Conservation (phyloP, 2,113 vertebrate genomes). For the Polypterus senegalus region DNA sequence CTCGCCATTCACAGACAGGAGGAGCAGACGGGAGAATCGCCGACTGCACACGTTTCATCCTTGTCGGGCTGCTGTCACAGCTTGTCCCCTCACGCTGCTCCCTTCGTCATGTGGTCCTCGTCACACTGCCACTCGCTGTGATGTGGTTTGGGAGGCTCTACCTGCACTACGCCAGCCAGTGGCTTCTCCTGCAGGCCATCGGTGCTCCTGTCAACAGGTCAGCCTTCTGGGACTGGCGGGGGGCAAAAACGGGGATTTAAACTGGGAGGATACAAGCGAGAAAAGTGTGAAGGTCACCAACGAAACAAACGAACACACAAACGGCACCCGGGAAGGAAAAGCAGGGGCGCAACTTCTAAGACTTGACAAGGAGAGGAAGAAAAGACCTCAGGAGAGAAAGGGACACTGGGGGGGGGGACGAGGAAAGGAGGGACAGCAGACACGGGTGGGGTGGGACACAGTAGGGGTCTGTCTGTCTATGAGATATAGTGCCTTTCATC, state of each 20-base stretch:
- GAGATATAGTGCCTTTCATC: no score
- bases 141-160: conserved; percentile 84
- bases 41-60: conserved; percentile 37
- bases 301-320: no score
- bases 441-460: no score
- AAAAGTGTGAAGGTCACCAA: background rate
- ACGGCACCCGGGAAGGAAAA: no score
- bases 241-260: background rate
- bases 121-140: conserved; percentile 51
- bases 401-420: no score
- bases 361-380: no score
- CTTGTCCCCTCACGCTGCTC: conserved; percentile 47
- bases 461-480: no score
- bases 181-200: conserved; percentile 74
- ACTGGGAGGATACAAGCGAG: background rate
- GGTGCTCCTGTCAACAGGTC: conserved; percentile 80
- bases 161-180: conserved; percentile 84
- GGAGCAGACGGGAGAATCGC: conserved; percentile 16
- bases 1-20: conserved; percentile 6
- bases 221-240: conserved; percentile 39
- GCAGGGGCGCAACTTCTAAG: no score
- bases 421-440: no score
- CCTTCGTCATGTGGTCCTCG: conserved; percentile 55
- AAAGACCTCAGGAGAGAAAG: no score
- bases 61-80: conserved; percentile 46